Conservation (phyloP, 1,140 invertebrate species). For the Araneus ventricosus region DNA sequence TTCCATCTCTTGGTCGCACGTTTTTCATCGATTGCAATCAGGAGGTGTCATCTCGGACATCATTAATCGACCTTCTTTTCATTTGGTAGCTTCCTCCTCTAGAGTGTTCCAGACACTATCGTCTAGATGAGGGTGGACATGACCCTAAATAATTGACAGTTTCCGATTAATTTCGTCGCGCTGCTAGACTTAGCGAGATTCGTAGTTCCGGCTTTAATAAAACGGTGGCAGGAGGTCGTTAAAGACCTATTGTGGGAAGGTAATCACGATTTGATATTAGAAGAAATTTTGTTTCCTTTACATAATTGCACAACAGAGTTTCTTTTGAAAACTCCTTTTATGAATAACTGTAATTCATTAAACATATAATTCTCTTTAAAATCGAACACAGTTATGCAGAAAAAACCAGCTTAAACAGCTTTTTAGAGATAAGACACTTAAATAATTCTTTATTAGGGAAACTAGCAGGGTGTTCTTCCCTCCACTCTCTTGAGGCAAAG, state of each 20-base stretch:
- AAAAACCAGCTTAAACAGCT: too few relatives aligned
- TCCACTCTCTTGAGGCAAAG: too few relatives aligned
- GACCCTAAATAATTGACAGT: neutral
- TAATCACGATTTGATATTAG: too few relatives aligned
- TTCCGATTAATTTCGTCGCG: neutral
- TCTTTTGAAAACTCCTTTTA: too few relatives aligned
- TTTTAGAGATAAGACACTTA: too few relatives aligned
- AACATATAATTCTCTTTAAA: too few relatives aligned
- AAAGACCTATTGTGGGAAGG: neutral
- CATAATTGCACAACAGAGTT: too few relatives aligned
- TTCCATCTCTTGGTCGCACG: neutral
- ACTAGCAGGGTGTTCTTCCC: too few relatives aligned
- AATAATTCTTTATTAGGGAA: too few relatives aligned
- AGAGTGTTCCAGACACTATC: neutral
- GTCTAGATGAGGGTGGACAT: neutral
- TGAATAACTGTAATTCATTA: too few relatives aligned
- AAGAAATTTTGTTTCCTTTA: too few relatives aligned
- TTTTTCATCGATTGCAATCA: conserved; percentile 46
- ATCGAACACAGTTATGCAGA: too few relatives aligned
- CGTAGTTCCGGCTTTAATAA: neutral
- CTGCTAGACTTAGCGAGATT: neutral
- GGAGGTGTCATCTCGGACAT: conserved; percentile 16
- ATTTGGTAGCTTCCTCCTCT: neutral
- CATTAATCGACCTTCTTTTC: conserved; percentile 33
- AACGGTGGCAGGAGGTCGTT: neutral